These are phyloP conservation scores for Craterocephalus amniculus DNA, from an alignment of 2,797 vertebrate genomes.

Conservation along the genomic window DNA sequence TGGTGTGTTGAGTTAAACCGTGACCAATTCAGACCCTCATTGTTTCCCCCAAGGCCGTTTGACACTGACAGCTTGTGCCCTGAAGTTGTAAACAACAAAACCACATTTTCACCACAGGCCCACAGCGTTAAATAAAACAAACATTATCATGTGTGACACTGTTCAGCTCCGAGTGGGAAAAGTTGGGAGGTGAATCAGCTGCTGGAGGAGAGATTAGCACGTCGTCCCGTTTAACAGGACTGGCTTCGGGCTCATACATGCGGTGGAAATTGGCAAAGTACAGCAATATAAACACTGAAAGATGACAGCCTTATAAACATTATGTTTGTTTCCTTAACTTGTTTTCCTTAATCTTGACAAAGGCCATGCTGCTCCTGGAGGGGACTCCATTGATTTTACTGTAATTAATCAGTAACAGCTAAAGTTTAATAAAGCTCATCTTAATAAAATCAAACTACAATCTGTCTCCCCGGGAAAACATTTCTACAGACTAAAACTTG, in stretches of 20 bases:
- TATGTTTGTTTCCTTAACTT: background rate
- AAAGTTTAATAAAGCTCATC: background rate
- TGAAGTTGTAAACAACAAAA: constrained; percentile 40
- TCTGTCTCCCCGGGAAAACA: background rate
- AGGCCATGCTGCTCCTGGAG: background rate
- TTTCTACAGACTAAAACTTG: background rate
- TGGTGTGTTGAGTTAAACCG: constrained; percentile 12
- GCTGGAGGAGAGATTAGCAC: background rate
- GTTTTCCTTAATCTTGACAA: background rate
- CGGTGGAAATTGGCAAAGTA: background rate
- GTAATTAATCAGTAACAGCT: background rate
- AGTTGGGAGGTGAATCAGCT: background rate
- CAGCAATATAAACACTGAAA: background rate
- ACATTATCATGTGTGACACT: background rate
- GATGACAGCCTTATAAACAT: background rate
- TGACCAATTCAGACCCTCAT: constrained; percentile 28
- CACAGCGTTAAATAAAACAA: background rate
- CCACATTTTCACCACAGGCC: constrained; percentile 14
- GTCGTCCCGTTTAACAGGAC: background rate
- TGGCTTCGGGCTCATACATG: background rate
- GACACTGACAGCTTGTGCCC: constrained; percentile 21
- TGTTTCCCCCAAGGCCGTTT: constrained; percentile 5
- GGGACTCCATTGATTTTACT: background rate
- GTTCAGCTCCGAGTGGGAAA: background rate
- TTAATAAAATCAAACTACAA: background rate